phyloP scores from a whole-genome alignment of 2,113 vertebrate genomes.

The Lophotis ruficrista region DNA sequence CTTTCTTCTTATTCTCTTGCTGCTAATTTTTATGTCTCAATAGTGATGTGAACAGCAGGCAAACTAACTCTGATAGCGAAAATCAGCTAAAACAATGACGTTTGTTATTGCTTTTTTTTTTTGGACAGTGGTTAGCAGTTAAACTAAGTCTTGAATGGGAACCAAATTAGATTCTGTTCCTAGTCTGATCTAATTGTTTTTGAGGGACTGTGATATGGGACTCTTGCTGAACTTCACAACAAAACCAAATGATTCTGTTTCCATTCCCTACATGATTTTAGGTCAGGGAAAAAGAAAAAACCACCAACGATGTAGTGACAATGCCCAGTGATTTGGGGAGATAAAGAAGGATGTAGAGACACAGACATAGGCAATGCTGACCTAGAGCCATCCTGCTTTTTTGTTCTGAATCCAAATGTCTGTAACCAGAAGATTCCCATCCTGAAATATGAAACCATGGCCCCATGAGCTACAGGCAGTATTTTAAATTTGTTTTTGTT shows the following conservation, averaged over 20 bases:
- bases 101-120: neutral
- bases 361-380: neutral
- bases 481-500: constrained; percentile 44
- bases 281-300: neutral
- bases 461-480: neutral
- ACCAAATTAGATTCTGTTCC: neutral
- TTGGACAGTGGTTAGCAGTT: neutral
- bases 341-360: neutral
- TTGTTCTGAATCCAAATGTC: neutral
- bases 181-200: neutral
- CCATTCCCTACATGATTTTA: neutral
- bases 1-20: neutral
- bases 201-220: neutral
- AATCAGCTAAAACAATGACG: constrained; percentile 9
- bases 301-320: neutral
- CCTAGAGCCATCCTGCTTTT: neutral
- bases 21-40: neutral
- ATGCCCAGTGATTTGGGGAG: neutral
- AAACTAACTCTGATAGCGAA: neutral
- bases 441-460: constrained; percentile 12
- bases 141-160: neutral
- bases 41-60: neutral
- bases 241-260: neutral
- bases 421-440: neutral
- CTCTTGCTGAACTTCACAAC: neutral